These are phyloP conservation scores for Sclerurus mexicanus DNA, from an alignment of 2,113 vertebrate species.

Conservation along the genomic window DNA sequence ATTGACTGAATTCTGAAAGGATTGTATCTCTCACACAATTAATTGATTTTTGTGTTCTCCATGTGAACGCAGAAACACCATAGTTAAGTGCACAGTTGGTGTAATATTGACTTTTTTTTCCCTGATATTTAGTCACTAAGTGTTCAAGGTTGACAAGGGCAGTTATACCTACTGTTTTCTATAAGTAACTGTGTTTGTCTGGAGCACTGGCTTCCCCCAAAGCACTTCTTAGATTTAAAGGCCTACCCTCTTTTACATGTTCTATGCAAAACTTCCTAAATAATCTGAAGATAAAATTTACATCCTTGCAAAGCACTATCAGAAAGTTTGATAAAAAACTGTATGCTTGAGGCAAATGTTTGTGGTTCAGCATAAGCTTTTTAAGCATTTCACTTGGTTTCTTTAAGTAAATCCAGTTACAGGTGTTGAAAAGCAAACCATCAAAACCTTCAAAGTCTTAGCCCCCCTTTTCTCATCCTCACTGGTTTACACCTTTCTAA, in stretches of 20 bases:
- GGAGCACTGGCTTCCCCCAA: not conserved
- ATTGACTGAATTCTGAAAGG: slow-evolving; percentile 47
- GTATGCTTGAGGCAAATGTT: not conserved
- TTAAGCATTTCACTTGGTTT: slow-evolving; percentile 40
- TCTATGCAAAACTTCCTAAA: slow-evolving; percentile 8
- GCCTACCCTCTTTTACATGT: not conserved
- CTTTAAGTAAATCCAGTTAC: slow-evolving; percentile 36
- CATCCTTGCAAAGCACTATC: not conserved
- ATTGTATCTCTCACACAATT: slow-evolving; percentile 37
- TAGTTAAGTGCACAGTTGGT: slow-evolving; percentile 49
- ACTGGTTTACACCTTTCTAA: slow-evolving; percentile 6
- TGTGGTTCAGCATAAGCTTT: slow-evolving; percentile 21
- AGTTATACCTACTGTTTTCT: slow-evolving; percentile 34
- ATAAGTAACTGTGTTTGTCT: slow-evolving; percentile 11
- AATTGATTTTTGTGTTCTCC: slow-evolving; percentile 56
- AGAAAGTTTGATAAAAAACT: not conserved
- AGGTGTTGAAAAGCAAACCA: not conserved
- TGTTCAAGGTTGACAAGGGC: slow-evolving; percentile 63
- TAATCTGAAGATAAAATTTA: not conserved
- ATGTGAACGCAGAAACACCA: slow-evolving; percentile 10
- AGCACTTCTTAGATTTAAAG: not conserved
- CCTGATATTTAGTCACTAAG: slow-evolving; percentile 57
- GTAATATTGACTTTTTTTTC: slow-evolving; percentile 63
- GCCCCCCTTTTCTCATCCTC: not conserved
- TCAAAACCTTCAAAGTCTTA: slow-evolving; percentile 52